These are phyloP conservation scores for Takifugu bimaculatus DNA, from an alignment of 2,113 vertebrate species.

Conservation along the genomic window DNA sequence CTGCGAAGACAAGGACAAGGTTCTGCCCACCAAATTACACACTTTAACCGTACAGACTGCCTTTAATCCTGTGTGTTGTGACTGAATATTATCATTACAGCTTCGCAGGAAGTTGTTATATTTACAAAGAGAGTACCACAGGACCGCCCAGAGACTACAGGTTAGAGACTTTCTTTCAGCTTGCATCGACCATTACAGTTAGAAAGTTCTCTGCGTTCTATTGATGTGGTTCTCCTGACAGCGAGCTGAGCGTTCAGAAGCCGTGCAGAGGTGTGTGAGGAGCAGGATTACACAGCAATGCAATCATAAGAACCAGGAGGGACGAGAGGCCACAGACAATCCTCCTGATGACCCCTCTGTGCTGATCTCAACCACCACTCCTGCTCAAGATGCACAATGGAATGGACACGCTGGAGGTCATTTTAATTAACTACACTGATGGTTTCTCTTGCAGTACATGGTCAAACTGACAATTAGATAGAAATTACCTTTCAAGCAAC, in stretches of 20 bases:
- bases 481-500: too few relatives aligned
- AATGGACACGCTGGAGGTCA: conserved; percentile 6
- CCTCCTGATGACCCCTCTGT: neutral
- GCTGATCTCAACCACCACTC: too few relatives aligned
- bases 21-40: neutral
- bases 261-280: conserved; percentile 46
- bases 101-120: conserved; percentile 64
- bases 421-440: neutral
- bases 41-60: neutral
- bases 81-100: conserved; percentile 27
- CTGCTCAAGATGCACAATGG: neutral
- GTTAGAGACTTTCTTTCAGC: conserved; percentile 20
- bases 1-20: conserved; percentile 67
- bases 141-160: conserved; percentile 63
- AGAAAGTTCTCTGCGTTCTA: neutral
- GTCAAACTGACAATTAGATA: too few relatives aligned
- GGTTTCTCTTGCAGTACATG: neutral
- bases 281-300: conserved; percentile 47
- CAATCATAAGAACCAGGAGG: conserved; percentile 23
- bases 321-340: neutral
- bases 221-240: conserved; percentile 18
- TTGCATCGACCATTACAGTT: neutral
- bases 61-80: neutral
- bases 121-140: conserved; percentile 66
- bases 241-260: conserved; percentile 67